Conservation (phyloP, 2,888 invertebrate species). For the Athalia circularis region DNA sequence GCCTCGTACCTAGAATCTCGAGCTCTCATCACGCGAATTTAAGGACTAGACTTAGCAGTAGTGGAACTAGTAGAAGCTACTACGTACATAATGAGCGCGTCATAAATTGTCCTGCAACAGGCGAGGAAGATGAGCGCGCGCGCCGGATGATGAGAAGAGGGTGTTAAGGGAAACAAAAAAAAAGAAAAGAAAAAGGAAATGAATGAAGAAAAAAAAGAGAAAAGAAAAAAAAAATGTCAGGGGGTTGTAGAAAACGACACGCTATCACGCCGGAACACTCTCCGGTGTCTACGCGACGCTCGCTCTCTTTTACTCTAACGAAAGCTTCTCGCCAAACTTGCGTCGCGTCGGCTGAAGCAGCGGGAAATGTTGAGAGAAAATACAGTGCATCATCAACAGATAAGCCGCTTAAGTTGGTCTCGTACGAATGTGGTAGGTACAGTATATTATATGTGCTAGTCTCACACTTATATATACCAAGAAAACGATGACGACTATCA, state of each 20-base stretch:
- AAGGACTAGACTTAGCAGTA: slow-evolving; percentile 1
- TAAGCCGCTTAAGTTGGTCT: slow-evolving; percentile 67
- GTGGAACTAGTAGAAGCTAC: neutral
- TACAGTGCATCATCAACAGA: slow-evolving; percentile 70
- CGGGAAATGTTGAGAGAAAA: slow-evolving; percentile 62
- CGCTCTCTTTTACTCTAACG: no score
- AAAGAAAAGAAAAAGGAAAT: slow-evolving; percentile 38
- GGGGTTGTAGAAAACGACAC: slow-evolving; percentile 61
- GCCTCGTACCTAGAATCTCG: no score
- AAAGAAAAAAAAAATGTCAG: slow-evolving; percentile 41
- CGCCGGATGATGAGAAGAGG: neutral
- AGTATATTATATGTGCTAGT: no score
- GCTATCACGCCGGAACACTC: slow-evolving; percentile 62
- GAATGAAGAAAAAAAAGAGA: slow-evolving; percentile 40
- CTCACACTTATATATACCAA: no score
- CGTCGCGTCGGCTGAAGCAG: neutral
- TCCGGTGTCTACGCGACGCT: no score
- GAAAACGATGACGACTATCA: no score
- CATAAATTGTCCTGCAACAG: slow-evolving; percentile 44
- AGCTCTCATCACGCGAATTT: neutral
- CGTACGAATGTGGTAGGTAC: neutral
- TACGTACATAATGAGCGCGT: slow-evolving; percentile 43
- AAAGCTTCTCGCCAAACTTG: slow-evolving; percentile 1
- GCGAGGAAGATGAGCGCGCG: slow-evolving; percentile 27
- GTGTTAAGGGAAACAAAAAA: slow-evolving; percentile 29